A percentile compares a stretch with the other conserved stretches of the same genome.
Conservation (phyloP, 2,888 invertebrate genomes). For the Brenthis hecate region DNA sequence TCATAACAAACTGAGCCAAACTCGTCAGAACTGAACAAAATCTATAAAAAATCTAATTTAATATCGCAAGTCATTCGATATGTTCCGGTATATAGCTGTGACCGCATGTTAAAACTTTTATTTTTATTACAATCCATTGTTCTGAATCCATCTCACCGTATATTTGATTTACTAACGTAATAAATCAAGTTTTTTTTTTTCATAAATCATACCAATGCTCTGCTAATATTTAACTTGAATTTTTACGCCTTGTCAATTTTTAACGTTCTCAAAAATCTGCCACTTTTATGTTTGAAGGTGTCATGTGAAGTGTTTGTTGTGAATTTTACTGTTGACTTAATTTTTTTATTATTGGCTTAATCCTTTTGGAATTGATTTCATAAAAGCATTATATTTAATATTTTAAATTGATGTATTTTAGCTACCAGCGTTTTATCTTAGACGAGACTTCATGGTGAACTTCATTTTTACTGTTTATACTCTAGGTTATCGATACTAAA, state of each 20-base stretch:
- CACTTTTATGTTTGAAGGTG: too few relatives aligned
- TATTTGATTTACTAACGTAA: conserved; percentile 38
- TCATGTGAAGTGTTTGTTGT: too few relatives aligned
- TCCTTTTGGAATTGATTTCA: too few relatives aligned
- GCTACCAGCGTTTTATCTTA: too few relatives aligned
- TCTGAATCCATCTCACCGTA: conserved; percentile 31
- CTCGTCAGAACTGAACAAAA: background rate
- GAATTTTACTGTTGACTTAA: too few relatives aligned
- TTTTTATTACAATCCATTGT: conserved; percentile 35
- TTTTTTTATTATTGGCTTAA: too few relatives aligned
- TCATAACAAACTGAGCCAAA: too few relatives aligned
- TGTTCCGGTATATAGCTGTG: conserved; percentile 18
- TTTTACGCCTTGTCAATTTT: background rate
- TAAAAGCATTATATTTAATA: too few relatives aligned
- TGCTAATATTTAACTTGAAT: background rate
- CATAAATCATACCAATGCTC: conserved; percentile 30
- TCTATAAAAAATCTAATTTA: conserved; percentile 24
- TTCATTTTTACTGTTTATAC: too few relatives aligned
- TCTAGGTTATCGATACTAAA: too few relatives aligned
- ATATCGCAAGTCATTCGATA: conserved; percentile 37
- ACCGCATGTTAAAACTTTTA: conserved; percentile 20
- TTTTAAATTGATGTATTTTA: too few relatives aligned
- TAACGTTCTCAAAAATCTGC: background rate
- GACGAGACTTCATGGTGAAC: too few relatives aligned
- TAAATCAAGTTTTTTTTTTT: conserved; percentile 32